Evolutionary conservation across 2,888 invertebrate genomes (phyloP), one percentile per base, ranked within the genome.

Genomic region (Drosophila ustulata): DNA sequence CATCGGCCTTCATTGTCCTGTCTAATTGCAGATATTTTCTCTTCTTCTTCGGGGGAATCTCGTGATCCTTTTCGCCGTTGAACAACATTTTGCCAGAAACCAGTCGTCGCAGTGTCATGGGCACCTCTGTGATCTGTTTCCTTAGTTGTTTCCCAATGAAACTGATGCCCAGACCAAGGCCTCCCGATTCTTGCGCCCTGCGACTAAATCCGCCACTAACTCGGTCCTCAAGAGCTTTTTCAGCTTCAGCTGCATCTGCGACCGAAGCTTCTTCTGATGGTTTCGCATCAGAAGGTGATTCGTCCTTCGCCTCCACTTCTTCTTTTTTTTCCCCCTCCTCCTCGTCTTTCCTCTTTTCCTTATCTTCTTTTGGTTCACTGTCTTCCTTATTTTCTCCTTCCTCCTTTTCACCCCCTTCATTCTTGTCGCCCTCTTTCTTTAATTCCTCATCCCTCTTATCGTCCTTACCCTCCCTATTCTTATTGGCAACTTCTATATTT

Each of bases 71-170:
- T 50, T 23, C 8, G 37, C n/a, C n/a, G n/a, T 37, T n/a, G 30
- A 9, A 7, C 39, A 18, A 41, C 6, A 7, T 23, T 2, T 51
- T 52, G n/a, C 47, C 50, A 4, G 9, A 46, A 7, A 57, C 45
- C 13, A 65, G 28, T 0, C 53, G 30, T 0, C 82, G 73, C 41
- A 90, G 37, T 8, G 76, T 80, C 0, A 78, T 84, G 1, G 91
- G 89, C 4, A 89, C 88, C 56, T 88, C 88, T 43, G 55, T 71
- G 6, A 89, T 75, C 1, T 61, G 39, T 23, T 83, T 77, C 43
- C 77, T 72, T 0, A 63, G 13, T 0, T 58, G 55, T 1, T 65
- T 39, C 4, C 50, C 11, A 0, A 55, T 7, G 3, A 56, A 43
- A 1, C 41, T 32, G 6, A 52, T 3, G 50, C 65, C 25, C 41